Evolutionary conservation across 2,113 vertebrate genomes (phyloP), one percentile per base, ranked within the genome.

Genomic region (Regulus satrapa): DNA sequence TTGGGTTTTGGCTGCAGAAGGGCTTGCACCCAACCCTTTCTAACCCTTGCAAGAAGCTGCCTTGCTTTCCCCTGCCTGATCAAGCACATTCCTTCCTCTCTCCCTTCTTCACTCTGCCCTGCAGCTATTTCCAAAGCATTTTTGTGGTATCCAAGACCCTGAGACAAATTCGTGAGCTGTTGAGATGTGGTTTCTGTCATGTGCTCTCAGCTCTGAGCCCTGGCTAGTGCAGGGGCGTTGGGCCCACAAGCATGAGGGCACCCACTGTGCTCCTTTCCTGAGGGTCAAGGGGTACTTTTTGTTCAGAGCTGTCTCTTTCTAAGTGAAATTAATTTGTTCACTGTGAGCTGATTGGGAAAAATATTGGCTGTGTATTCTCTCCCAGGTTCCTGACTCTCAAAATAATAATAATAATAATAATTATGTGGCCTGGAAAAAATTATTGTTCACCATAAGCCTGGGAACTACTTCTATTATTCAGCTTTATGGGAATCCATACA

Each of bases 321-420:
- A 67, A 68, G n/a, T 1, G 2, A 76, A 71, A 54, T 71, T 59
- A 67, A 93, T 71, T 43, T 52, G 63, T 17, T 67, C 23, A 54
- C 61, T 19, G 7, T 56, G 73, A 91, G 69, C 51, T 49, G 72
- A 85, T 19, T 45, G 76, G 74, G 73, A 92, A 90, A 90, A 95
- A 93, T 34, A 45, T 13, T 49, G 74, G 26, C 88, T 88, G n/a
- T 2, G 2, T 31, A 66, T 52, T 75, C 76, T 92, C 56, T 63
- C 56, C 56, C 56, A 72, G 43, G 61, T 95, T 95, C 54, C 82
- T 71, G 69, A 88, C 48, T 96, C 79, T 90, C 75, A 90, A 93
- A 95, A 94, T 88, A 92, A 96, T 91, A 95, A 95, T 89, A 56
- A 46, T 46, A 93, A 96, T 92, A 95, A 79, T 92, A 76, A 94